Evolutionary conservation across 2,113 vertebrate species (phyloP), one percentile per base, ranked within the genome.

Genomic region (Anseranas semipalmata): DNA sequence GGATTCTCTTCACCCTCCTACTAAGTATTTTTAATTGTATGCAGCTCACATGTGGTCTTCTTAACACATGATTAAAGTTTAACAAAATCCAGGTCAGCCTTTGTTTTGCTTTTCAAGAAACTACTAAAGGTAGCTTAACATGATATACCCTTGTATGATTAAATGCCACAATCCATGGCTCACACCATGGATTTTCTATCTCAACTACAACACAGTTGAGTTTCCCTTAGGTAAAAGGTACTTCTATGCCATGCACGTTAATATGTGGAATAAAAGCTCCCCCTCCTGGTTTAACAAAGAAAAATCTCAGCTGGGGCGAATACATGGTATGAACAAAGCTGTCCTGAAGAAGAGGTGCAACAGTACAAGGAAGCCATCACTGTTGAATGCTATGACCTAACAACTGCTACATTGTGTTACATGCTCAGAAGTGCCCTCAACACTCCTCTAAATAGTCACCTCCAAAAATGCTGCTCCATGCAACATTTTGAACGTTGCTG

Each of bases 251-350:
- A 62, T 10, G 30, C 11, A 27, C 10, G 58, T 25, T 10, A 85
- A 73, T 92, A 59, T 0, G 30, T 95, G 87, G 97, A 94, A 91
- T 60, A 74, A 85, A 97, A 93, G 83, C 90, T 96, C 96, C 97
- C 89, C 39, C 97, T 93, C 78, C 78, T 93, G 94, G 93, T 46
- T 89, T 66, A 90, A 37, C 37, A 9, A 65, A 17, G 48, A 41
- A 46, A 79, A 80, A 24, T 37, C 24, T 81, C 30, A 73, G 16
- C 21, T 46, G 58, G 6, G 7, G 15, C 0, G 0, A 28, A 62
- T 1, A 25, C 3, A 4, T 1, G 3, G 30, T 5, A 12, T 9
- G 32, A 63, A 15, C 13, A 24, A 0, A 4, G 19, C 4, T 52
- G 25, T 1, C 33, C 58, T 50, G 4, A 35, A 59, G 33, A 14